These are phyloP conservation scores for Danionella cerebrum DNA, from an alignment of 2,113 vertebrate species.

Conservation along the genomic window DNA sequence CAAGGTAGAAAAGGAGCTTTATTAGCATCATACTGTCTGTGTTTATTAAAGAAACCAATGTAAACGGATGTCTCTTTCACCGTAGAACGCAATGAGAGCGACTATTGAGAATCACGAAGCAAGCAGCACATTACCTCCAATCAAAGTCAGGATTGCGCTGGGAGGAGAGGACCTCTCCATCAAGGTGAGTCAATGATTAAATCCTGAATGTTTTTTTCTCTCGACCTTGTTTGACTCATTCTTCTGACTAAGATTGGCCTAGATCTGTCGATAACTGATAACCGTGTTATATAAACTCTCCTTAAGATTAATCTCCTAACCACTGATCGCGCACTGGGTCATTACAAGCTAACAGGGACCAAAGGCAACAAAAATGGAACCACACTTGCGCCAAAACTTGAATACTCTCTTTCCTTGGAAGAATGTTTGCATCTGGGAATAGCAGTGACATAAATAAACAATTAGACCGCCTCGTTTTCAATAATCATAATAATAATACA, in stretches of 20 bases:
- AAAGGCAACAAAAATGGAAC: no score
- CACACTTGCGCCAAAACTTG: no score
- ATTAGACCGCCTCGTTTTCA: no score
- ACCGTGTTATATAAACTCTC: background rate
- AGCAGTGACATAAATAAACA: no score
- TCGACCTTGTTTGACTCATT: no score
- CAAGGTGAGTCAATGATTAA: slow-evolving; percentile 56
- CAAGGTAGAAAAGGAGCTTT: slow-evolving; percentile 66
- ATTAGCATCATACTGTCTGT: background rate
- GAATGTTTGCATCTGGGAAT: no score
- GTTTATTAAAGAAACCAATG: background rate
- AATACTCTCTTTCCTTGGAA: no score
- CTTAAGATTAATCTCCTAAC: background rate
- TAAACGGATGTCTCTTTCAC: background rate
- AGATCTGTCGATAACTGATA: background rate
- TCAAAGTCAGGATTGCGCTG: slow-evolving; percentile 75
- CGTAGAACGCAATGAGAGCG: slow-evolving; percentile 83
- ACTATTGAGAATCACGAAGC: slow-evolving; percentile 77
- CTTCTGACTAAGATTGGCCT: no score
- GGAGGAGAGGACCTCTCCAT: slow-evolving; percentile 80
- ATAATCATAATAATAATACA: no score
- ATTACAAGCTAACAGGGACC: no score
- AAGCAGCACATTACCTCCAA: slow-evolving; percentile 65
- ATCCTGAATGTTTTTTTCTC: no score
- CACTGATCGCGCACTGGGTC: background rate